phyloP scores from a whole-genome alignment of 2,113 vertebrate species.

The Jaculus jaculus region DNA sequence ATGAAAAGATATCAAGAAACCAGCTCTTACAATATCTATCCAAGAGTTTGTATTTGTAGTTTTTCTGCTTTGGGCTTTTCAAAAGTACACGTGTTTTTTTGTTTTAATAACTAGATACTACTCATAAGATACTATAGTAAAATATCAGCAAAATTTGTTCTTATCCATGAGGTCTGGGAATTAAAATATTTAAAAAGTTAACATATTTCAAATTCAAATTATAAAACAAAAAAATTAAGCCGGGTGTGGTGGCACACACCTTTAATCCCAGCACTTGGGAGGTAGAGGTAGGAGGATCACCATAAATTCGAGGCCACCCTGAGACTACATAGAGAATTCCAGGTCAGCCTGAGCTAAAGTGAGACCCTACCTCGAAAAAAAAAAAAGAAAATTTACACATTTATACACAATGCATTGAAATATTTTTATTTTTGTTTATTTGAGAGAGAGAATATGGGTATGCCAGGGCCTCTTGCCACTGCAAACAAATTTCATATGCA shows the following conservation, averaged over 20 bases:
- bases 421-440: background rate
- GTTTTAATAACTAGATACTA: slow-evolving; percentile 21
- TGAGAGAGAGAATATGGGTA: no score
- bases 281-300: no score
- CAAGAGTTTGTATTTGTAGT: slow-evolving; percentile 68
- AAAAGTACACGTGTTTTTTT: slow-evolving; percentile 53
- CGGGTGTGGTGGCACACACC: no score
- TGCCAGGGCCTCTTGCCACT: no score
- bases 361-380: no score
- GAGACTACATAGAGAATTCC: no score
- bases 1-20: slow-evolving; percentile 68
- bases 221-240: slow-evolving; percentile 72
- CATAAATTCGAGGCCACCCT: no score
- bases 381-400: slow-evolving; percentile 15
- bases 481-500: no score
- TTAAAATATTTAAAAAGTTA: slow-evolving; percentile 43
- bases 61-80: slow-evolving; percentile 68
- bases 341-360: no score
- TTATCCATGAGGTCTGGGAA: background rate
- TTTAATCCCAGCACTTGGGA: no score
- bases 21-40: slow-evolving; percentile 33
- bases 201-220: slow-evolving; percentile 61
- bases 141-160: background rate
- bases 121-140: background rate
- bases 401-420: background rate